These are phyloP conservation scores for Gnatocerus cornutus DNA, from an alignment of 2,888 invertebrate species.

Conservation along the genomic window DNA sequence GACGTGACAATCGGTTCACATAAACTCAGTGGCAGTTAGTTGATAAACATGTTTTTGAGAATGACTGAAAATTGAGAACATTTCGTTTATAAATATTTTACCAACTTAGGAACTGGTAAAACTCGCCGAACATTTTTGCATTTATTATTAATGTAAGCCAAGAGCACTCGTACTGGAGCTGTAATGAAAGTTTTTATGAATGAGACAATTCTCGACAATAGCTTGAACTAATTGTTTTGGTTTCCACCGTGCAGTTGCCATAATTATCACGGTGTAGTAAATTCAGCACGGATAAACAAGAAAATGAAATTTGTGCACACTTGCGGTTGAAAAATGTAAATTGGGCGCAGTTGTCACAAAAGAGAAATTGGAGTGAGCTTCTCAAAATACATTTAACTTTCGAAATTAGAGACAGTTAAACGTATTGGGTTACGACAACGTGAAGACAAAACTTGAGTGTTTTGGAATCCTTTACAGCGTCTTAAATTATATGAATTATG, in stretches of 20 bases:
- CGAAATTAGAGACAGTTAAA: slow-evolving; percentile 33
- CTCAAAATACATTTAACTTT: slow-evolving; percentile 33
- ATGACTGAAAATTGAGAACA: too few species aligned
- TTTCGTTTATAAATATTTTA: too few species aligned
- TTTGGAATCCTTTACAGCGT: slow-evolving; percentile 37
- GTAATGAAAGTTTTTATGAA: slow-evolving; percentile 16
- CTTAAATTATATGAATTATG: slow-evolving; percentile 40
- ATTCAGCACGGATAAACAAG: background rate
- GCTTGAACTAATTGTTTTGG: slow-evolving; percentile 1
- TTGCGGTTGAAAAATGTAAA: slow-evolving; percentile 16
- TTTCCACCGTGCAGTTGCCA: slow-evolving; percentile 8
- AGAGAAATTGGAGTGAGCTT: slow-evolving; percentile 23
- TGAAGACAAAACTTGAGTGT: slow-evolving; percentile 29
- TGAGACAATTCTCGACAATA: slow-evolving; percentile 6
- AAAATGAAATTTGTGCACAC: background rate
- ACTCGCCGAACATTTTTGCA: too few species aligned
- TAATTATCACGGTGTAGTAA: background rate
- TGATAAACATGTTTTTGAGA: too few species aligned
- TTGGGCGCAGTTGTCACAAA: slow-evolving; percentile 19
- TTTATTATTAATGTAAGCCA: background rate
- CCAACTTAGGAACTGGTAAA: too few species aligned
- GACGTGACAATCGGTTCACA: too few species aligned
- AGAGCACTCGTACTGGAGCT: background rate
- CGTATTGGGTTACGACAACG: slow-evolving; percentile 27
- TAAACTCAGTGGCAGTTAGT: too few species aligned